Conservation (phyloP, 2,888 invertebrate genomes). For the Mycalesis mineus region DNA sequence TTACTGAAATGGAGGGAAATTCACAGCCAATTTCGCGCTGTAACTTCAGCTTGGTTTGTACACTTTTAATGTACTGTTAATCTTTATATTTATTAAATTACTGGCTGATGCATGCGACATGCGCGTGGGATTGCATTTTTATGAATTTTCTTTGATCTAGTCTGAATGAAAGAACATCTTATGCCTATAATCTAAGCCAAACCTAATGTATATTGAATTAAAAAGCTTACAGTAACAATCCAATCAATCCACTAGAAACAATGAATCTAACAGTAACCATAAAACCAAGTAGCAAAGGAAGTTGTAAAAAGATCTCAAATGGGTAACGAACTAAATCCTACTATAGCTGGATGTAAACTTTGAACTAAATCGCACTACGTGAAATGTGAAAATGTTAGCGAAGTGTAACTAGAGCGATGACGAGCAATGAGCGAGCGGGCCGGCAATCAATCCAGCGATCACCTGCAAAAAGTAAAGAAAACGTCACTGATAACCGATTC, state of each 20-base stretch:
- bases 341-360: no score
- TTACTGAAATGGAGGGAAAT: conserved; percentile 34
- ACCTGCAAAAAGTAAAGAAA: conserved; percentile 70
- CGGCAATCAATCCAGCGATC: conserved; percentile 54
- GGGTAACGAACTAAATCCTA: no score
- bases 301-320: not conserved
- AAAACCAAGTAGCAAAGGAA: not conserved
- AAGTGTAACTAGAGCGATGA: conserved; percentile 30
- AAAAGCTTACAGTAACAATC: not conserved
- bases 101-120: no score
- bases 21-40: conserved; percentile 32
- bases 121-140: no score
- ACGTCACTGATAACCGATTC: conserved; percentile 47
- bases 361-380: conserved; percentile 2
- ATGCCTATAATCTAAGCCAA: no score
- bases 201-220: no score
- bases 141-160: no score
- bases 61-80: conserved; percentile 7
- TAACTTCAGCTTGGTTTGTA: conserved; percentile 10
- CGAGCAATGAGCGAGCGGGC: conserved; percentile 59
- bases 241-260: not conserved
- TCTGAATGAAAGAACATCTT: no score
- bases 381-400: conserved; percentile 3
- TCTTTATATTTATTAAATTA: not conserved
- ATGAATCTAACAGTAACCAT: no score